Evolutionary conservation across 2,888 invertebrate species (phyloP), one percentile per base, ranked within the genome.

Genomic region (Apoderus coryli): DNA sequence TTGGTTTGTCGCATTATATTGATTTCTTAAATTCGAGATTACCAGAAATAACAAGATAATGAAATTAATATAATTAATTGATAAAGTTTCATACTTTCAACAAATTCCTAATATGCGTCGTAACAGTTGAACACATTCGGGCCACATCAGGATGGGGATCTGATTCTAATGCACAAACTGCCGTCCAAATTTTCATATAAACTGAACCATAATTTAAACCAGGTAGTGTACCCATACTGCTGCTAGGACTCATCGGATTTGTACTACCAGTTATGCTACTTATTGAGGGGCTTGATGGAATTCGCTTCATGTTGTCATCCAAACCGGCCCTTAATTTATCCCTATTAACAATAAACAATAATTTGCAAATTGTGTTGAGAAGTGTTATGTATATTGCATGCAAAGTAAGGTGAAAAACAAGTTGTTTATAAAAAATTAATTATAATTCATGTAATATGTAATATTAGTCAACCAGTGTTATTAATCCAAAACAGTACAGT

Each of bases 141-240:
- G 81, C 68, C 3, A 95, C 85, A 31, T 75, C 73, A 3, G 85
- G 85, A 56, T 80, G 76, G 2, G 96, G 93, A 66, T 98, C 96
- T 36, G 69, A 67, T 34, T 84, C 73, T 47, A 93, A 69, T 35
- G 70, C 64, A 37, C 72, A 64, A 42, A 96, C 64, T 11, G 80
- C 76, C 43, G 72, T 67, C 93, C 93, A 96, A 33, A 95, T 67
- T 59, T 84, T 84, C 59, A 77, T 76, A 59, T 90, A 90, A 32
- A 92, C 77, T 9, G 84, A 81, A 12, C 76, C 53, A 52, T 74
- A 76, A 2, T 67, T 61, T 15, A 69, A 48, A 35, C 61, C 61
- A 23, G 65, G 60, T 30, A 65, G 48, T 35, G 61, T 59, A 12
- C 65, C 62, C 22, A 53, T 47, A 16, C 45, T 47, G 2, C 44